Base-by-base conservation (phyloP, 37 sponge, comb jelly and placozoan genomes). In the Chondrosia reniformis region DNA sequence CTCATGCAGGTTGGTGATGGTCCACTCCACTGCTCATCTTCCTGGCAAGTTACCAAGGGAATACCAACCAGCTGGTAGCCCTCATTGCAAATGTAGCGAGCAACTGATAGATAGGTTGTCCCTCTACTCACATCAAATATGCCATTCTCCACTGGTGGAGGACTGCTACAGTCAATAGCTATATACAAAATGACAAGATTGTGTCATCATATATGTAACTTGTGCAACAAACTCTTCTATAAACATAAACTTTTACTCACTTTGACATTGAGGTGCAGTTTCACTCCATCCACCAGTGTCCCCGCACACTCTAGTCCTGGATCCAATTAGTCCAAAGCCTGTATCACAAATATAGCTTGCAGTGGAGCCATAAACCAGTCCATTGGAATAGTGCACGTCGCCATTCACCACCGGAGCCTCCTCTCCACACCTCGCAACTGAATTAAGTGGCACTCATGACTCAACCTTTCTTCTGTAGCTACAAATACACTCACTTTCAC, bases 21-120 rank as follows among this genome's bases (percentile, higher is more conserved):
- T 40, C 72, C 72, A 69, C 72, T 69, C 72, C 72, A 69, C n/a
- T 41, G 19, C 6, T 25, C 72, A 69, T 69, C 21, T 25, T 3
- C 72, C 36, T 40, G 72, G 21, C 72, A 69, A 2, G 72, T n/a
- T 13, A 40, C 42, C n/a, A 69, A 43, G 3, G 72, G 25, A 21
- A 24, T 25, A 43, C 72, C 72, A 25, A 43, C 21, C 1, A 69
- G 72, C 9, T 19, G 39, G 36, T 34, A 69, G 31, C 72, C 72
- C 24, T 21, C 72, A 69, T 69, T 2, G 21, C 72, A 69, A 17
- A 24, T 24, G 43, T 69, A 69, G 25, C 39, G 44, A 69, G 72
- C 72, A 24, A 69, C 72, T 34, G 72, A 69, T 24, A 43, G 31
- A 44, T 41, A 69, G 38, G 72, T 69, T 19, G 72, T 69, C 13